Evolutionary conservation across 2,113 vertebrate genomes (phyloP).

Genomic region (Macheiramphus alcinus): DNA sequence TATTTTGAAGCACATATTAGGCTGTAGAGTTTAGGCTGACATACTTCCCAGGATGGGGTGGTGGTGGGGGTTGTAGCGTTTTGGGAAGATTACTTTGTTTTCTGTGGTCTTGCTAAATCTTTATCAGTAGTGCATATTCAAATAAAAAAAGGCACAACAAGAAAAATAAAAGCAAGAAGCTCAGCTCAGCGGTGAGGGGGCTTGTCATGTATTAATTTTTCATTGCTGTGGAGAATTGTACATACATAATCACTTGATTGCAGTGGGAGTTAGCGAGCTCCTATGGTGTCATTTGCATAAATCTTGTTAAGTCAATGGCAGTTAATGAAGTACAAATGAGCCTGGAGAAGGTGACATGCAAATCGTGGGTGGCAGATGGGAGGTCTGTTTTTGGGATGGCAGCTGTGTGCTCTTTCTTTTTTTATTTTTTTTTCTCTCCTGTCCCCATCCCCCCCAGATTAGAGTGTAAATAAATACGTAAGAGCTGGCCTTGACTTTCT

Average conservation of each 20-base stretch:
- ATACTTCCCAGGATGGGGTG: neutral
- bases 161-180: constrained; percentile 70
- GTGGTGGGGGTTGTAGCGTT: rapidly evolving
- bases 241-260: constrained; percentile 86
- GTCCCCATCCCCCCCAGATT: constrained; percentile 2
- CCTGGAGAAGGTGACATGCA: constrained; percentile 86
- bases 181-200: constrained; percentile 70
- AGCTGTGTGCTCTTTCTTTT: constrained; percentile 73
- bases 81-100: neutral
- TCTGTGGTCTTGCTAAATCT: neutral
- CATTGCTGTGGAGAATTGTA: constrained; percentile 82
- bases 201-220: constrained; percentile 83
- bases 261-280: constrained; percentile 80
- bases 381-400: constrained; percentile 82
- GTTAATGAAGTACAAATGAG: constrained; percentile 93
- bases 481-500: constrained; percentile 34
- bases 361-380: constrained; percentile 87
- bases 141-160: constrained; percentile 56
- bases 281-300: constrained; percentile 87
- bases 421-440: neutral
- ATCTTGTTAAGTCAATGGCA: constrained; percentile 89
- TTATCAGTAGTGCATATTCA: constrained; percentile 7
- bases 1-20: neutral
- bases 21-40: neutral
- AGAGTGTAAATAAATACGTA: constrained; percentile 19